Base-by-base conservation (phyloP, 1,140 invertebrate genomes). In the Heliconius congener region DNA sequence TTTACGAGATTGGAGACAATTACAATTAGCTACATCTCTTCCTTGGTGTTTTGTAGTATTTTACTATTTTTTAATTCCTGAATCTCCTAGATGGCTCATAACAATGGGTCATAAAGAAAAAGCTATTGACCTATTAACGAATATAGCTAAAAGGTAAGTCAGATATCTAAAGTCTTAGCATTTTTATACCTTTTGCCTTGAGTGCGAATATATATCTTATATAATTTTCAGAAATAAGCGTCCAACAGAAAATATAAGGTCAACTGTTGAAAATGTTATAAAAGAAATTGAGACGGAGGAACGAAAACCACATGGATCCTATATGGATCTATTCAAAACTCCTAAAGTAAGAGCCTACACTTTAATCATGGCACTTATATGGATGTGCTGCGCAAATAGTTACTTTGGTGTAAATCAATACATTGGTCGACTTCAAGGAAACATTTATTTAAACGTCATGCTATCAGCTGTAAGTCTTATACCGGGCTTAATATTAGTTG, bases 41-140 rank as follows among this genome's bases (percentile, higher is more conserved):
- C 95, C 96, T 2, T 94, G 91, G 91, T 42, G 89, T 1, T 85
- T 92, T 74, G 83, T 90, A 1, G 42, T 89, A 66, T 77, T 86
- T 9, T 90, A 88, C 70, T 91, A 87, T 74, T 94, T 86, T 37
- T 86, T 97, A 4, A 90, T 98, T 75, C 97, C 97, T 19, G 97
- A 98, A 93, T 97, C 97, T 1, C 97, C 97, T 0, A 95, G 97
- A 77, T 98, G 97, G 97, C 94, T 98, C 3, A 86, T 98, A 1
- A 96, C 97, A 6, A 95, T 96, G 13, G 97, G 97, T 0, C 96
- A 94, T 83, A 93, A 96, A 19, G 96, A 96, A 4, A 95, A 96
- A 83, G 96, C 97, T 0, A 95, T 96, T 8, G 91, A 94, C 74
- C 95, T 98, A 16, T 91, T 98, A 60, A 95, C 96, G 87, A 95